These are phyloP conservation scores for Oryzias melastigma DNA, from an alignment of 2,113 vertebrate species.

Conservation along the genomic window DNA sequence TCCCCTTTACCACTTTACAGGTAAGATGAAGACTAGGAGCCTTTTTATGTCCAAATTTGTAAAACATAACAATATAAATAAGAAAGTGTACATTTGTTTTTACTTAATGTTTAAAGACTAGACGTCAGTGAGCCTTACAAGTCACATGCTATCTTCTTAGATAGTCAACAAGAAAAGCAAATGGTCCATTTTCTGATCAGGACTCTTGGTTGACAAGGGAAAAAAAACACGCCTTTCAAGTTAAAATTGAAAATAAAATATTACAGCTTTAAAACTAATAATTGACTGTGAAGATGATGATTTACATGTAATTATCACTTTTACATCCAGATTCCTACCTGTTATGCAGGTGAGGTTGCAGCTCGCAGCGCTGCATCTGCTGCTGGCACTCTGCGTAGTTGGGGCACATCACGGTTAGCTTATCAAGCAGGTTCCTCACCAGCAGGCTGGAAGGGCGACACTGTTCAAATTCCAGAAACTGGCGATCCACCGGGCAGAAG, in stretches of 20 bases:
- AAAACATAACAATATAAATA: background rate
- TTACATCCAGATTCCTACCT: constrained; percentile 72
- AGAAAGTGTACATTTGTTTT: background rate
- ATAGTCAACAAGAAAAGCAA: no score
- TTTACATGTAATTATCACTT: background rate
- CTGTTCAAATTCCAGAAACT: constrained; percentile 82
- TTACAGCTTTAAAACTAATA: background rate
- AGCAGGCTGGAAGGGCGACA: constrained; percentile 89
- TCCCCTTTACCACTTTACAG: no score
- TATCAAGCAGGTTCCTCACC: constrained; percentile 89
- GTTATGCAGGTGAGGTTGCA: constrained; percentile 91
- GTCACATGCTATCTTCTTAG: background rate
- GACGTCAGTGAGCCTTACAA: background rate
- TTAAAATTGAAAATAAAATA: background rate
- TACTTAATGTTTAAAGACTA: background rate
- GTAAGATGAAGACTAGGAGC: no score
- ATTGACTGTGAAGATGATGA: background rate
- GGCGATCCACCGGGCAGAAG: constrained; percentile 90
- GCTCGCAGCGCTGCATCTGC: constrained; percentile 87
- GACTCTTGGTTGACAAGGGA: no score
- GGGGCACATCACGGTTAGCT: constrained; percentile 84
- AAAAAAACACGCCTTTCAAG: no score
- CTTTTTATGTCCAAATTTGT: no score
- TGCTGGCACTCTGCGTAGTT: constrained; percentile 81
- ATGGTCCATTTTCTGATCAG: no score